These are phyloP conservation scores for Hypotaenidia philippensis DNA, from an alignment of 2,797 vertebrate genomes.

Conservation along the genomic window DNA sequence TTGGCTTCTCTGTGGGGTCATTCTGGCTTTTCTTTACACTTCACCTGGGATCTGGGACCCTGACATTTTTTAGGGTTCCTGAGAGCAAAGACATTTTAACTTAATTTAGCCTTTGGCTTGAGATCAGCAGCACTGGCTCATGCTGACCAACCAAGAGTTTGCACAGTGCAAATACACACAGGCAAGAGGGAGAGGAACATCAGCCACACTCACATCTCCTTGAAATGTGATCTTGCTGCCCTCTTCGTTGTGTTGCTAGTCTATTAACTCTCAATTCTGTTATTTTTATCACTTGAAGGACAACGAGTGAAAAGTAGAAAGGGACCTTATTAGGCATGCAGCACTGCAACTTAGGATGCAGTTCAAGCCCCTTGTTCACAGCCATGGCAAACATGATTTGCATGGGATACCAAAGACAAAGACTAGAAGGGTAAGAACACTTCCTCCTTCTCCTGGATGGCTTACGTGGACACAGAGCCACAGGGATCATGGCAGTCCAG, in stretches of 20 bases:
- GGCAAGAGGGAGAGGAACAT: not conserved
- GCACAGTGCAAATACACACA: rapidly evolving
- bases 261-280: not conserved
- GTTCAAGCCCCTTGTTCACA: not conserved
- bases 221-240: not conserved
- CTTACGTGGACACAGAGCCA: not conserved
- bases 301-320: not conserved
- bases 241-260: not conserved
- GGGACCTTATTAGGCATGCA: not conserved
- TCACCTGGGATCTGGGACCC: not conserved
- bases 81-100: not conserved
- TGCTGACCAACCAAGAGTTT: not conserved
- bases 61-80: not conserved
- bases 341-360: not conserved
- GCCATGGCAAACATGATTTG: not conserved
- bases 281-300: not conserved
- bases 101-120: not conserved
- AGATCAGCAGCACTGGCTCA: not conserved
- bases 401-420: not conserved
- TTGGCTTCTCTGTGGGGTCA: not conserved
- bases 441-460: not conserved
- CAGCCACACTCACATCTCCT: not conserved
- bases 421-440: not conserved
- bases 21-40: not conserved
- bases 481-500: not conserved